Base-by-base conservation (phyloP, 2,888 invertebrate genomes). In the Epirrhoe alternata region DNA sequence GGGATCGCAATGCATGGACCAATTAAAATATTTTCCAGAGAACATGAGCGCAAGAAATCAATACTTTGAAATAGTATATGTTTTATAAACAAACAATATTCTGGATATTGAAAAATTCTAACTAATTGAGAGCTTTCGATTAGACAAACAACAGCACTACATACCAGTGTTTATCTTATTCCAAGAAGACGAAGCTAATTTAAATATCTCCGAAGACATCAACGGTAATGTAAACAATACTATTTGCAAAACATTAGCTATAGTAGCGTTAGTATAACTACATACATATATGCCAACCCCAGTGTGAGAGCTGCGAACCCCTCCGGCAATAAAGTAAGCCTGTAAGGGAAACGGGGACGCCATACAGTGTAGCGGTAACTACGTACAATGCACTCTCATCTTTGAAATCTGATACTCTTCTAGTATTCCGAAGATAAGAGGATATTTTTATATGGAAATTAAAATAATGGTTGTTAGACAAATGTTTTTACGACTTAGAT, bases 331-430 rank as follows among this genome's bases (percentile, higher is more conserved):
- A 58, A 52, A n/a, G n/a, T n/a, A n/a, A 5, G 47, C 12, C 53
- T 16, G 31, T 49, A 17, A 52, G 42, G 61, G 31, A 51, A 54
- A 59, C 47, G 58, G 47, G 56, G 33, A 47, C 52, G 33, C 16
- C 57, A 53, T 12, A 62, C 49, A 50, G 49, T 31, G 50, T 58
- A 62, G 49, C 56, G 31, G 66, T 50, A 50, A 53, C 30, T 50
- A 17, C 35, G 49, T 35, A 54, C 58, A 58, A 61, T 57, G 60
- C 61, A 66, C 52, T 64, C 33, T 53, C 49, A 54, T 49, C 47
- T 42, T 52, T 42, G 14, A 10, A 57, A 51, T 17, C 33, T 52
- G 47, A 56, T 55, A 51, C 51, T 49, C 50, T 31, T 16, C 10
- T 17, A 17, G 14, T 54, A 33, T 47, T 38, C 17, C 38, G 2